Evolutionary conservation across 2,797 vertebrate species (phyloP), one percentile per base, ranked within the genome.

Genomic region (Botia almorhae): DNA sequence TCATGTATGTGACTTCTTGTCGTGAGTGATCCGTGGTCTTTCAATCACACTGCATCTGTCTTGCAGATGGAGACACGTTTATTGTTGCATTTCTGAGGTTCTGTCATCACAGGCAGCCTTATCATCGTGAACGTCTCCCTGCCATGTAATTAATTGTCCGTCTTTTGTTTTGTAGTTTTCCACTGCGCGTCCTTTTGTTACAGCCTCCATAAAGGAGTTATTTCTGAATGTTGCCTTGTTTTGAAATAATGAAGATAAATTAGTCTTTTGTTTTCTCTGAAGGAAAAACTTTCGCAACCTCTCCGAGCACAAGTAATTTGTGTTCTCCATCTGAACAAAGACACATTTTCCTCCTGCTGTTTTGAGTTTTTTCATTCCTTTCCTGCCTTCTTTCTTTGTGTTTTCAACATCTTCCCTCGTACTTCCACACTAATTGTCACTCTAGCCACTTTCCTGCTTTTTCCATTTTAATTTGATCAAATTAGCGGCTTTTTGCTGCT

Each of bases 241-340:
- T 85, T 87, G 71, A 75, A 87, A 84, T 87, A 89, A 88, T 89
- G 85, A 84, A 89, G 86, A 88, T 84, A 83, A 90, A 90, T 88
- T 55, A 82, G 39, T 46, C 84, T 81, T 87, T 89, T 89, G 85
- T 90, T 87, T 84, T 81, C 58, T 74, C 83, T 33, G 68, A 60
- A 81, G 83, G 43, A 73, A 67, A 82, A 83, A 84, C 69, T 77
- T 83, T 84, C 75, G 29, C 60, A 17, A 55, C 84, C 82, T 75
- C 51, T 82, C 19, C 4, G 65, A 86, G 76, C 83, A 69, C 43
- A 80, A 51, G 81, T 89, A 63, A 82, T 88, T 83, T 90, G 68
- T 73, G 80, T 83, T 81, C 81, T 81, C 61, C 73, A 46, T 46
- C 72, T 81, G 71, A 84, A 82, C 83, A 76, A 82, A 87, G 89